These are phyloP conservation scores for Apistogramma diplotaenia DNA, from an alignment of 2,113 vertebrate genomes.

Conservation along the genomic window DNA sequence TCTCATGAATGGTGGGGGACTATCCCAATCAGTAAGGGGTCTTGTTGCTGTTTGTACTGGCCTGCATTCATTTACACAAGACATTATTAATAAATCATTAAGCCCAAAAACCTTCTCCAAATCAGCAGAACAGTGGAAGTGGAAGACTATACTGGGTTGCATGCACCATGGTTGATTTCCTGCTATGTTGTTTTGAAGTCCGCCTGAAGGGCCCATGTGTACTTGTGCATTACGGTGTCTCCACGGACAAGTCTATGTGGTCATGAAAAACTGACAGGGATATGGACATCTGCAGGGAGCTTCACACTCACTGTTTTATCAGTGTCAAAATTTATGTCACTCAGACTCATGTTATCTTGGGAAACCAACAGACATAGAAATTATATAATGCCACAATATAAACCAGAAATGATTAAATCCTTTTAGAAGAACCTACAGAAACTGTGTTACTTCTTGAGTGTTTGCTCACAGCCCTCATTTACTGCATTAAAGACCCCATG, in stretches of 20 bases:
- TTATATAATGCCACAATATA: not conserved
- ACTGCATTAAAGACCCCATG: not conserved
- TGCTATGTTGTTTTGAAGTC: no score
- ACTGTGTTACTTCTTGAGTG: no score
- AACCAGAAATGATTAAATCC: not conserved
- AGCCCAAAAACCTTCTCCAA: not conserved
- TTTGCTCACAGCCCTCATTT: not conserved
- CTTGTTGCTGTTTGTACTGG: not conserved
- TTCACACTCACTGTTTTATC: not conserved
- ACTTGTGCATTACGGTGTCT: not conserved
- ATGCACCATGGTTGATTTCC: no score
- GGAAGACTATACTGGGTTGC: not conserved
- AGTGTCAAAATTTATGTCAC: not conserved
- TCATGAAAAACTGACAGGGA: not conserved
- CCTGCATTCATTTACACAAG: slow-evolving; percentile 5
- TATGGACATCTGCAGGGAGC: not conserved
- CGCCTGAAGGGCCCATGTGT: not conserved
- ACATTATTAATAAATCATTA: not conserved
- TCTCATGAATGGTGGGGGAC: no score
- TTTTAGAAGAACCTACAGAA: not conserved
- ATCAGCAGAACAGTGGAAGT: not conserved
- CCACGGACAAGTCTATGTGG: not conserved
- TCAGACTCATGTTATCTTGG: not conserved
- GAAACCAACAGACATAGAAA: not conserved
- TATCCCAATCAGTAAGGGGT: no score